Evolutionary conservation across 2,113 vertebrate species (phyloP).

Genomic region (Propithecus coquereli): DNA sequence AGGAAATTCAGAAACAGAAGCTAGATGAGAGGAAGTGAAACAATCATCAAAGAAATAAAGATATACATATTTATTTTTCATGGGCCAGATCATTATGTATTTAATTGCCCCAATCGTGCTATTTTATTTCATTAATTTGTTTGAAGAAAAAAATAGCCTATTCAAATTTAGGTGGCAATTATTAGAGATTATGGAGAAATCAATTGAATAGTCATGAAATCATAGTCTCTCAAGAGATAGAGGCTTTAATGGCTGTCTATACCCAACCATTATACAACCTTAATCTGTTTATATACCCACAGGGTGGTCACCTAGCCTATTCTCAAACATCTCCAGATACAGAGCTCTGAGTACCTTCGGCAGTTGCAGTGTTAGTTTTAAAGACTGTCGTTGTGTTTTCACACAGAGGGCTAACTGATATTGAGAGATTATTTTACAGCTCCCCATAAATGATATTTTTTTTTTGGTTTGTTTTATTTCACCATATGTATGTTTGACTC

Average conservation of each 20-base stretch:
- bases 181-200: constrained; percentile 3
- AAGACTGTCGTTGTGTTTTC: not conserved
- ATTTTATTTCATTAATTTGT: not conserved
- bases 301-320: not conserved
- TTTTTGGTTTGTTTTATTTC: not conserved
- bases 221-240: not conserved
- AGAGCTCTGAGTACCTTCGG: not conserved
- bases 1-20: constrained; percentile 66
- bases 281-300: not conserved
- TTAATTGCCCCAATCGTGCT: not conserved
- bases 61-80: not conserved
- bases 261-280: not conserved
- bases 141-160: not conserved
- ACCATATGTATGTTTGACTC: not conserved
- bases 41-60: constrained; percentile 30
- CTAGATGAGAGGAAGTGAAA: constrained; percentile 48
- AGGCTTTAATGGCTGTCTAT: not conserved
- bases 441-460: not conserved
- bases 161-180: not conserved
- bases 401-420: not conserved
- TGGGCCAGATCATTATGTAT: not conserved
- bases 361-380: not conserved
- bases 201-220: not conserved
- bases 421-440: not conserved
- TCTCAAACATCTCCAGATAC: not conserved